Evolutionary conservation across 2,113 vertebrate species (phyloP).

Genomic region (Phrynocephalus versicolor): DNA sequence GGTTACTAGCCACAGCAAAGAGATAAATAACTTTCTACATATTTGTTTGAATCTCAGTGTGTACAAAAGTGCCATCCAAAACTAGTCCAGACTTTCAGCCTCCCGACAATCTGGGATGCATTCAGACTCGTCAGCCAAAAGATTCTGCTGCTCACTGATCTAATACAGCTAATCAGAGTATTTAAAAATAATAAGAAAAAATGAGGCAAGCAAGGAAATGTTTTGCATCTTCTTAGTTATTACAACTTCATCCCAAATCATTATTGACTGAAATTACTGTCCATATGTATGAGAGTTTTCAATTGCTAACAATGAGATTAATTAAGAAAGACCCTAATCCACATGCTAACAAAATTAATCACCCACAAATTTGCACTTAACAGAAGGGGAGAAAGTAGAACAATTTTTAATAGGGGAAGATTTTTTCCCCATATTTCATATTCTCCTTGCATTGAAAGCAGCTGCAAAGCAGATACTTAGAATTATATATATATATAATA

Average conservation of each 20-base stretch:
- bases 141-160: not conserved
- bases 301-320: constrained; percentile 36
- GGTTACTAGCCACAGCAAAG: not conserved
- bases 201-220: not conserved
- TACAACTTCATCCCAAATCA: constrained; percentile 22
- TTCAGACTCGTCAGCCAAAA: not conserved
- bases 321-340: constrained; percentile 43
- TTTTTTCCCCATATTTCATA: constrained; percentile 23
- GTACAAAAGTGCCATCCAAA: not conserved
- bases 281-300: constrained; percentile 33
- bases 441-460: constrained; percentile 36
- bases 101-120: not conserved
- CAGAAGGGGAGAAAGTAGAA: not conserved
- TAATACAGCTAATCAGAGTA: not conserved
- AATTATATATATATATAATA: not conserved
- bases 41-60: not conserved
- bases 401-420: constrained; percentile 39
- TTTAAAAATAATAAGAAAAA: not conserved
- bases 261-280: constrained; percentile 32
- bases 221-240: constrained; percentile 9
- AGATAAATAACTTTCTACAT: not conserved
- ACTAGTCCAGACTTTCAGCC: not conserved
- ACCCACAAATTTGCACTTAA: constrained; percentile 48
- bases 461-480: constrained; percentile 39
- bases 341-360: constrained; percentile 47